A percentile compares a stretch with the other conserved stretches of the same genome.
These are phyloP conservation scores for Gobiocypris rarus DNA, from an alignment of 2,113 vertebrate genomes.

Conservation along the genomic window DNA sequence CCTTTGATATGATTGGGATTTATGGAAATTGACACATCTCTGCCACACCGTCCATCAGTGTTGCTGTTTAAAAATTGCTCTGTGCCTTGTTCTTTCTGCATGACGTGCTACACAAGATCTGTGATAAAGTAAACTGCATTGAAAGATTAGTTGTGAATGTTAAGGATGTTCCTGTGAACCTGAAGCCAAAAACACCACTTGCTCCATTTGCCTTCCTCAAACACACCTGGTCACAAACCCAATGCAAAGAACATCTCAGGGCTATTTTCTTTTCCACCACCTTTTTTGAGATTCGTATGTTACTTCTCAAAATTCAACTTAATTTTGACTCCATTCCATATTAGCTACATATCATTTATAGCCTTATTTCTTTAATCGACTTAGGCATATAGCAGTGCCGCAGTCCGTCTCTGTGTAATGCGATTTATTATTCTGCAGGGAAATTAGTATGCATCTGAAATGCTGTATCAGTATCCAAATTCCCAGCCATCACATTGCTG, in stretches of 20 bases:
- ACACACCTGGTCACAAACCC: background rate
- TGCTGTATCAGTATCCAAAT: constrained; percentile 36
- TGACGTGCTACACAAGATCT: background rate
- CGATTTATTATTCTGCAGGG: constrained; percentile 44
- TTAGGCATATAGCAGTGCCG: background rate
- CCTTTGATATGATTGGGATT: constrained; percentile 3
- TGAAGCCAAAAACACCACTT: background rate
- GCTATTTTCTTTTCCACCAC: background rate
- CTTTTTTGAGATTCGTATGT: constrained; percentile 6
- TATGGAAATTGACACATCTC: constrained; percentile 15
- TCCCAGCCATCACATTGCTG: constrained; percentile 24
- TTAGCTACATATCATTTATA: constrained; percentile 24
- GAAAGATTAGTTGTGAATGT: constrained; percentile 2
- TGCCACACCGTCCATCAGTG: background rate
- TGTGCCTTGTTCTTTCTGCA: background rate
- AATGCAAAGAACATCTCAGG: background rate
- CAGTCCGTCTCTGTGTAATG: constrained; percentile 27
- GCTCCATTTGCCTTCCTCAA: background rate
- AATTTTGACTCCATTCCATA: background rate
- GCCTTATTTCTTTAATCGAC: constrained; percentile 32
- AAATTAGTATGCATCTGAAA: constrained; percentile 45
- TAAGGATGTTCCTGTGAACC: background rate
- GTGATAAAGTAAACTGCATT: background rate
- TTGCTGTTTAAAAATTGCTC: background rate
- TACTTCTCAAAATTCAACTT: constrained; percentile 18